phyloP scores from a whole-genome alignment of 1,140 invertebrate genomes.

The roundworm (Caenorhabditis elegans) region DNA sequence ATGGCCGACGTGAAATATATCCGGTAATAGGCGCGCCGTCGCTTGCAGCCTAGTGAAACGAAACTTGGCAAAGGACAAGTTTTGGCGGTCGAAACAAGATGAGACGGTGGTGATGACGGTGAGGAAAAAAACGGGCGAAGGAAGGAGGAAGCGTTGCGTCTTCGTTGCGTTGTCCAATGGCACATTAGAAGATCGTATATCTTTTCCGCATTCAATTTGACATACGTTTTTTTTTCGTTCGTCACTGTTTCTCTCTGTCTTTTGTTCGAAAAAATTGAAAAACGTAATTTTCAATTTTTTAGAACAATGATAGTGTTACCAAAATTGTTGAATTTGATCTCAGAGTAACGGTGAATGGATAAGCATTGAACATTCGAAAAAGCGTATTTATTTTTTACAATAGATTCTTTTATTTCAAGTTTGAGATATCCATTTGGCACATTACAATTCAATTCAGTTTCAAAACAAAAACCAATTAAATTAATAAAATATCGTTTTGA shows the following conservation, averaged over 20 bases:
- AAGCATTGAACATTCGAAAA: too few relatives aligned
- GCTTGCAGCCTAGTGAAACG: background rate
- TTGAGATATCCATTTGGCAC: too few relatives aligned
- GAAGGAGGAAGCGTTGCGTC: constrained; percentile 27
- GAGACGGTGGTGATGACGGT: background rate
- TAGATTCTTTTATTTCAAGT: too few relatives aligned
- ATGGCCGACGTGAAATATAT: constrained; percentile 29
- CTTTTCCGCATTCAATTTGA: background rate
- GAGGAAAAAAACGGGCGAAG: background rate
- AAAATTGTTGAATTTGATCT: too few relatives aligned
- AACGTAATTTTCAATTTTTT: too few relatives aligned
- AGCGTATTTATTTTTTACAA: too few relatives aligned
- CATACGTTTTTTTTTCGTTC: background rate
- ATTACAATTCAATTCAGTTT: too few relatives aligned
- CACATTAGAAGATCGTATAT: constrained; percentile 26
- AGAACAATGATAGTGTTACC: too few relatives aligned
- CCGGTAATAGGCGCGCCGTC: constrained; percentile 24
- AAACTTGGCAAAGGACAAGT: constrained; percentile 33
- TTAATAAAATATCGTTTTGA: too few relatives aligned
- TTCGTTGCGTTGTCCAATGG: constrained; percentile 6
- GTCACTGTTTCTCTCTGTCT: background rate
- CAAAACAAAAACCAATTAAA: too few relatives aligned
- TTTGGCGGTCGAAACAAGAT: constrained; percentile 29
- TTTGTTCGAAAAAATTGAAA: too few relatives aligned
- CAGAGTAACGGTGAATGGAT: too few relatives aligned